Percentiles rank a stretch among this genome's conserved stretches.
phyloP scores from a whole-genome alignment of 1,140 invertebrate genomes.

The Procambarus clarkii region DNA sequence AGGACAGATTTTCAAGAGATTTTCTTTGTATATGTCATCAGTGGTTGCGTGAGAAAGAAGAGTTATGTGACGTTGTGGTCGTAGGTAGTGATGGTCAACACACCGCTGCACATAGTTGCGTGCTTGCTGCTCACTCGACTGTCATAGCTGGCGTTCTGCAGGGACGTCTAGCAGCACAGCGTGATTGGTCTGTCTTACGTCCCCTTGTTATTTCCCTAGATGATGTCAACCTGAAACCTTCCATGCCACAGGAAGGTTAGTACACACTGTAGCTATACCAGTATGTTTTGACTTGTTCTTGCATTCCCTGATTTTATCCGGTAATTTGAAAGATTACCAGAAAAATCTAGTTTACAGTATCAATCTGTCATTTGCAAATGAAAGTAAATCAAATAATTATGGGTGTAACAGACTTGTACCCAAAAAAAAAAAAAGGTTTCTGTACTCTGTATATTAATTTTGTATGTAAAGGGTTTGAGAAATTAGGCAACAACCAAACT shows the following conservation, averaged over 20 bases:
- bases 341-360: too few species aligned
- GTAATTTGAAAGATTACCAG: too few species aligned
- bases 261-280: background rate
- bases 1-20: background rate
- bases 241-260: background rate
- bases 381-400: too few species aligned
- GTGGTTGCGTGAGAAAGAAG: slow-evolving; percentile 39
- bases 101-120: slow-evolving; percentile 41
- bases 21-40: background rate
- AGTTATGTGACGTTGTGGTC: slow-evolving; percentile 45
- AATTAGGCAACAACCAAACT: too few species aligned
- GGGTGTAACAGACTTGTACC: too few species aligned
- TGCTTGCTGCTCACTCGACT: slow-evolving; percentile 42
- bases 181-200: slow-evolving; percentile 47
- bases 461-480: too few species aligned
- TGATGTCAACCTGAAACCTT: background rate
- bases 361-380: too few species aligned
- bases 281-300: too few species aligned
- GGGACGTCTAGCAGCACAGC: slow-evolving; percentile 24
- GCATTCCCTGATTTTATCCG: too few species aligned
- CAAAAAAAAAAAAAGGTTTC: too few species aligned
- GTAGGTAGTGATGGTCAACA: slow-evolving; percentile 35
- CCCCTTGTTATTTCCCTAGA: slow-evolving; percentile 33
- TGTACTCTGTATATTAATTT: too few species aligned
- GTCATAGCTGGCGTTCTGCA: slow-evolving; percentile 44